Percentiles rank a stretch among this genome's conserved stretches.
phyloP scores from a whole-genome alignment of 2,888 invertebrate species.

The Nebria brevicollis region DNA sequence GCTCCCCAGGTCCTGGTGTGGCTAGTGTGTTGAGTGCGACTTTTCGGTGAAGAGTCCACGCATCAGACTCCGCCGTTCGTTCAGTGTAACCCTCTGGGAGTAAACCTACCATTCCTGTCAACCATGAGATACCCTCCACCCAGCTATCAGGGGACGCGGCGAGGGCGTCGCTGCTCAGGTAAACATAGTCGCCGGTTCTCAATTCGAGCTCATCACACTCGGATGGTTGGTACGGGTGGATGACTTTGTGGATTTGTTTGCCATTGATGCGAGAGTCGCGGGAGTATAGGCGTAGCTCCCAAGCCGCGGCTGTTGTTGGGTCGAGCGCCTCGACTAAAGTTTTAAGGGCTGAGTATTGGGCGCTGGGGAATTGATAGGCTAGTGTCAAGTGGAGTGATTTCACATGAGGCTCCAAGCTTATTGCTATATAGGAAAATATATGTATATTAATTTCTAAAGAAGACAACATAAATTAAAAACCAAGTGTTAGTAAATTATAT shows the following conservation, averaged over 20 bases:
- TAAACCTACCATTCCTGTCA: constrained; percentile 82
- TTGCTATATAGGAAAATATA: constrained; percentile 64
- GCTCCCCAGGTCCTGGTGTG: constrained; percentile 53
- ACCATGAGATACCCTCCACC: constrained; percentile 87
- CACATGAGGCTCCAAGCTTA: constrained; percentile 81
- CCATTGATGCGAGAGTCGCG: constrained; percentile 80
- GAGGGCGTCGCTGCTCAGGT: constrained; percentile 79
- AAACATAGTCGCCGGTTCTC: constrained; percentile 86
- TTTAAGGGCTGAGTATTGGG: constrained; percentile 77
- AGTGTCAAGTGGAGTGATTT: constrained; percentile 89
- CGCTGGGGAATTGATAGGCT: constrained; percentile 85
- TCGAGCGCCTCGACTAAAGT: constrained; percentile 78
- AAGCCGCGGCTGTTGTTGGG: constrained; percentile 71
- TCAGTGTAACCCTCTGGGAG: constrained; percentile 85
- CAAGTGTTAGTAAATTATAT: background rate
- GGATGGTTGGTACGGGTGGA: constrained; percentile 79
- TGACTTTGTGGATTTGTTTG: constrained; percentile 70
- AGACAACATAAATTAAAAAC: constrained; percentile 11
- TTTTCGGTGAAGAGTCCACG: constrained; percentile 88
- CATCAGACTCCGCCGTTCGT: constrained; percentile 87
- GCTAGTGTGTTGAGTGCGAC: constrained; percentile 65
- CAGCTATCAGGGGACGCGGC: constrained; percentile 84
- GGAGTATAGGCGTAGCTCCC: constrained; percentile 90
- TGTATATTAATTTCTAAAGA: background rate
- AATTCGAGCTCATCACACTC: constrained; percentile 87